Evolutionary conservation across 30 jellyfish, hydroid and myxozoan genomes (phyloP).

Genomic region (Rhopilema esculentum): DNA sequence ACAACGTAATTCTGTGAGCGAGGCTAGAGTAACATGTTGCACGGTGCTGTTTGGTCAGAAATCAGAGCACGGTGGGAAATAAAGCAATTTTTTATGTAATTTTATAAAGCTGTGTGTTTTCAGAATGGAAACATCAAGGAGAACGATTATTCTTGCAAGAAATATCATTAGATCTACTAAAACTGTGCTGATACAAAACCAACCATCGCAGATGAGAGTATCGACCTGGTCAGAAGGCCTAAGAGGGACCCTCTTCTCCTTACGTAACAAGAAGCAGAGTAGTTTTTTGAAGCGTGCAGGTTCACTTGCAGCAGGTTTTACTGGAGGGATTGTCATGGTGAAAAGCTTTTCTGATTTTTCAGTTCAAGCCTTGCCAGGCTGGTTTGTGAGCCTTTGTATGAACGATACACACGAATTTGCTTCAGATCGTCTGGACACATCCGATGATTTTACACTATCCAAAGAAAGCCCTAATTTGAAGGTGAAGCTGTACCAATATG

Average conservation of each 20-base stretch:
- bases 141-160: background rate
- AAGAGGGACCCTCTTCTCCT: background rate
- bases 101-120: background rate
- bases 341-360: background rate
- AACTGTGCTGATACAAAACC: background rate
- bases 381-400: background rate
- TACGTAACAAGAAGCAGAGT: background rate
- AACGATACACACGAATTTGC: too few species aligned
- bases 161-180: background rate
- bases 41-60: too few species aligned
- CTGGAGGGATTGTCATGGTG: background rate
- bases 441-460: background rate
- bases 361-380: background rate
- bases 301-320: constrained; percentile 7
- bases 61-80: too few species aligned
- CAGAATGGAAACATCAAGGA: background rate
- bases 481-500: constrained; percentile 78
- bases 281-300: background rate
- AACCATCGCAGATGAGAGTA: background rate
- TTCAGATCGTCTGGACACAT: too few species aligned
- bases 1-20: too few species aligned
- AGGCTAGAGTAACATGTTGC: background rate
- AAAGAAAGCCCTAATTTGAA: background rate
- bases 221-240: background rate
- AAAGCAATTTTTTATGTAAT: background rate